Base-by-base conservation (phyloP, 2,888 invertebrate species). In the Harpalus rufipes region DNA sequence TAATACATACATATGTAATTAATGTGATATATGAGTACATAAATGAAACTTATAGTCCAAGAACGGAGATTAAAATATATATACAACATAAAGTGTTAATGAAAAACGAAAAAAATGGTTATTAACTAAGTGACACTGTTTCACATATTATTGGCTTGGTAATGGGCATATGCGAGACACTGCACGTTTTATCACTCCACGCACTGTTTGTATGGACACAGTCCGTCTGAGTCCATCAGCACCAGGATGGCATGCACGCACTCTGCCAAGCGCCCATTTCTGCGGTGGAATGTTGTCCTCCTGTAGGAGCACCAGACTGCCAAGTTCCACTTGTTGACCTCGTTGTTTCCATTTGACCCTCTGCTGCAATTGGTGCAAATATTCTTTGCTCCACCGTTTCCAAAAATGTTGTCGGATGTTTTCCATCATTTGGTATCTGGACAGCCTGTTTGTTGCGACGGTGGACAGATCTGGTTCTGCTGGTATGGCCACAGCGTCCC, bases 351-450 rank as follows among this genome's bases (percentile, higher is more conserved):
- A 74, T 41, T 74, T 74, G 39, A 44, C 44, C 5, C 74, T 1
- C 14, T 39, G 41, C 10, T 74, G 74, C 14, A 74, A 41, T 78
- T 85, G 21, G 86, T 25, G 86, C 86, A 88, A 10, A 86, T 81
- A 7, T 32, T 65, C 65, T 21, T 65, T 65, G 65, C 12, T 21
- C 65, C 65, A 65, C n/a, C 65, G 8, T 65, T 10, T 79, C 88
- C 87, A 88, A 65, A 87, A 87, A 12, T 85, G 85, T 25, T 87
- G 86, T 1, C 85, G 78, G 16, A 87, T 16, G 1, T 85, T 72
- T 68, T 87, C 87, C 0, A 81, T 72, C n/a, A 39, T 14, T 61
- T 86, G 85, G 86, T 86, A 88, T 18, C 85, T 61, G 7, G 51
- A 32, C 6, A 85, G 81, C 61, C 83, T 80, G 39, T 84, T 85